phyloP scores from a whole-genome alignment of 1,140 invertebrate species.

The Drosophila nebulosa region DNA sequence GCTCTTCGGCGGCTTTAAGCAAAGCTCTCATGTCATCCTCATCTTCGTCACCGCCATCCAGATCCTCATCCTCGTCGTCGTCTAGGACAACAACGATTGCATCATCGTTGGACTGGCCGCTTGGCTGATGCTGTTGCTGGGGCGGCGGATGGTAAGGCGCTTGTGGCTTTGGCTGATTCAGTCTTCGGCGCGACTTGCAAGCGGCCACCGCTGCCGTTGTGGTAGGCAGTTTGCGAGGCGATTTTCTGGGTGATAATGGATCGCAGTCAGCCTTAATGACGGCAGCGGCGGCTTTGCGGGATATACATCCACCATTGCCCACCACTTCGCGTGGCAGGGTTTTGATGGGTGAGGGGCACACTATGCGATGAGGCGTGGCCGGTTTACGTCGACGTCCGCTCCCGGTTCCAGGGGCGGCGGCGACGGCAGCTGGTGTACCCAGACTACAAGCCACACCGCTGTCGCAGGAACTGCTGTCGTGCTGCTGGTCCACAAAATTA shows the following conservation, averaged over 20 bases:
- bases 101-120: slow-evolving; percentile 31
- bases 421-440: slow-evolving; percentile 31
- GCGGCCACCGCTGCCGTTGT: slow-evolving; percentile 38
- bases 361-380: slow-evolving; percentile 79
- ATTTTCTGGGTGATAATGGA: slow-evolving; percentile 60
- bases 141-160: slow-evolving; percentile 55
- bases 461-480: slow-evolving; percentile 80
- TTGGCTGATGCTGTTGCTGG: slow-evolving; percentile 26
- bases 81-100: slow-evolving; percentile 39
- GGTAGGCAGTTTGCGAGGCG: slow-evolving; percentile 60
- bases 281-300: background rate
- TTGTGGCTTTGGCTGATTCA: slow-evolving; percentile 74
- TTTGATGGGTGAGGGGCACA: slow-evolving; percentile 78
- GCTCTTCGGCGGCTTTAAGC: slow-evolving; percentile 47
- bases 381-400: slow-evolving; percentile 61
- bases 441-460: slow-evolving; percentile 73
- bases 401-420: background rate
- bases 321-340: slow-evolving; percentile 36
- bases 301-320: slow-evolving; percentile 5
- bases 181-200: slow-evolving; percentile 75
- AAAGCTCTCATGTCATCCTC: slow-evolving; percentile 43
- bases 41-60: slow-evolving; percentile 51
- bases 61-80: slow-evolving; percentile 36
- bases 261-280: slow-evolving; percentile 8
- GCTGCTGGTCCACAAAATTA: slow-evolving; percentile 55